Base-by-base conservation (phyloP, 1,140 invertebrate genomes). In the Drosophila nasuta region DNA sequence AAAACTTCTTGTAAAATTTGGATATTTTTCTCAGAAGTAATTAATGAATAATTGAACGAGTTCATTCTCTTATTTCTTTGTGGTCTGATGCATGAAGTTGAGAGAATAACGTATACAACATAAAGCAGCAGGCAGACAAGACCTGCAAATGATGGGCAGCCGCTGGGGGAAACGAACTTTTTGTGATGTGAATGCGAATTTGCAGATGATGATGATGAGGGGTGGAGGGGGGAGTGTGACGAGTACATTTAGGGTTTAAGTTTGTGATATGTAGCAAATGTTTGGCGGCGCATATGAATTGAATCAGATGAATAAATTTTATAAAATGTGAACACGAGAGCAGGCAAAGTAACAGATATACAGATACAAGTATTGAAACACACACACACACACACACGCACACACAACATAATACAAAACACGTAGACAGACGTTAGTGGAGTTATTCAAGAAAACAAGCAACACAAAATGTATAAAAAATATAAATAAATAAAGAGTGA, bases 341-440 rank as follows among this genome's bases (percentile, higher is more conserved):
- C 68, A 76, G 43, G 59, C 52, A 57, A 45, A 49, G 28, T 48
- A 43, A 69, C 35, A 62, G 17, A 60, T 11, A 65, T 49, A 71
- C 59, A 43, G 5, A 56, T 45, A 68, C 35, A 66, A 5, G 28
- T 46, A 64, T 33, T 59, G 17, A 66, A n/a, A 54, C 15, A 73
- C 13, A 60, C 57, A 45, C 30, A 15, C 15, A 15, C 15, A 17
- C 17, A 20, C 20, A 20, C 20, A 20, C 20, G 25, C 5, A 28
- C 56, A 60, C 46, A 65, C 11, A 28, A 28, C 1, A 51, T 51
- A 51, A 70, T 8, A 10, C 35, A 38, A 38, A 33, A 49, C 28
- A 65, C 58, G 46, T 52, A 43, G 13, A 33, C 70, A 77, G 59
- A 77, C 70, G 57, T 79, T 76, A 77, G 77, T 64, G 52, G 60